These are phyloP conservation scores for Lobophora halterata DNA, from an alignment of 2,888 invertebrate genomes.

Conservation along the genomic window DNA sequence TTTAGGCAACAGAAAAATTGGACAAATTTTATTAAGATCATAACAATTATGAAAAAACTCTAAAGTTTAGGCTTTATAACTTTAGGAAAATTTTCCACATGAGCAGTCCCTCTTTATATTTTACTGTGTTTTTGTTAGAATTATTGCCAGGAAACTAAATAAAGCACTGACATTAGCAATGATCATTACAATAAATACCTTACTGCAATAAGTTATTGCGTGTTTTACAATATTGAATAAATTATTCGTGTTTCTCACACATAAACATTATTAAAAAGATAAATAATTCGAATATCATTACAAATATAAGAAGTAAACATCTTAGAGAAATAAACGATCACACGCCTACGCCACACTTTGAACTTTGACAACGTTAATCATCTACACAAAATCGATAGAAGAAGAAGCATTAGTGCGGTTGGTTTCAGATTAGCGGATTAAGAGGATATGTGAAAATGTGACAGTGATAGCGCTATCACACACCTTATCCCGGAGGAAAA, in stretches of 20 bases:
- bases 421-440: too few species aligned
- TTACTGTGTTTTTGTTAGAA: too few species aligned
- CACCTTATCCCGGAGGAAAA: too few species aligned
- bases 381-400: conserved; percentile 14
- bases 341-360: conserved; percentile 26
- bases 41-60: too few species aligned
- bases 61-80: too few species aligned
- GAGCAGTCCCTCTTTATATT: too few species aligned
- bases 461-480: too few species aligned
- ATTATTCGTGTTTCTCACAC: conserved; percentile 1
- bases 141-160: conserved; percentile 3
- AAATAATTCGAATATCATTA: not conserved
- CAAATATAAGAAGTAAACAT: not conserved
- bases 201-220: conserved; percentile 1
- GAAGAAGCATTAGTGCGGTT: conserved; percentile 12
- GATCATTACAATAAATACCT: conserved; percentile 14
- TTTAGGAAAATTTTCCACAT: too few species aligned
- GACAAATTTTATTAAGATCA: too few species aligned
- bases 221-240: not conserved
- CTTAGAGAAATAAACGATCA: conserved; percentile 15
- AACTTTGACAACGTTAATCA: conserved; percentile 27
- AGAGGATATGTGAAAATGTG: too few species aligned
- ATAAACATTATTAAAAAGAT: conserved; percentile 6
- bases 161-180: conserved; percentile 18
- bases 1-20: too few species aligned